Base-by-base conservation (phyloP, 2,888 invertebrate species). In the Adineta ricciae region DNA sequence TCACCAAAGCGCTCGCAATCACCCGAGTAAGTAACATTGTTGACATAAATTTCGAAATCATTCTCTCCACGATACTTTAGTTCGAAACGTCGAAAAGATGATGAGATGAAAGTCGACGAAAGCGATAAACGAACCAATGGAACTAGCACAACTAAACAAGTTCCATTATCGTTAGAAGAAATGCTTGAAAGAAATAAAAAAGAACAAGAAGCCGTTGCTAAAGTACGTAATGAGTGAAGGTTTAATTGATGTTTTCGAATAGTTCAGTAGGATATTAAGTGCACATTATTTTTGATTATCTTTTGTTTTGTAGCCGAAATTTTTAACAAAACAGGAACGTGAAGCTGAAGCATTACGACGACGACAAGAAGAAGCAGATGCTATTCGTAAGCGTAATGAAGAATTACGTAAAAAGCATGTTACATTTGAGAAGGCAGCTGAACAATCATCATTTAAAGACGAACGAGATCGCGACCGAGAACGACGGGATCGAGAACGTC, bases 251-350 rank as follows among this genome's bases (percentile, higher is more conserved):
- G n/a, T n/a, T n/a, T n/a, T n/a, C n/a, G n/a, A n/a, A n/a, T n/a
- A n/a, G n/a, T n/a, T n/a, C n/a, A n/a, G n/a, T n/a, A n/a, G n/a
- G n/a, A n/a, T n/a, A n/a, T n/a, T n/a, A n/a, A n/a, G n/a, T n/a
- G n/a, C n/a, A n/a, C n/a, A n/a, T n/a, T n/a, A n/a, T n/a, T n/a
- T n/a, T n/a, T n/a, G n/a, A n/a, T 32, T 21, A 27, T 46, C 5
- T 46, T 46, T 8, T 46, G 14, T 83, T 87, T 89, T 91, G 84
- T 87, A 93, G 92, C 99, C 99, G 0, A 96, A 96, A 50, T 99
- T 99, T 90, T 91, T 99, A 56, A 95, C 96, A 0, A 98, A 97
- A 92, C 97, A 97, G 90, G 96, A 99, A 90, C 92, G 99, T 88
- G 95, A 94, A 0, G 94, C 94, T 0, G 93, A 96, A 88, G 99